Base-by-base conservation (phyloP, 92 coral and sea anemone species). In the Parazoanthus swiftii region DNA sequence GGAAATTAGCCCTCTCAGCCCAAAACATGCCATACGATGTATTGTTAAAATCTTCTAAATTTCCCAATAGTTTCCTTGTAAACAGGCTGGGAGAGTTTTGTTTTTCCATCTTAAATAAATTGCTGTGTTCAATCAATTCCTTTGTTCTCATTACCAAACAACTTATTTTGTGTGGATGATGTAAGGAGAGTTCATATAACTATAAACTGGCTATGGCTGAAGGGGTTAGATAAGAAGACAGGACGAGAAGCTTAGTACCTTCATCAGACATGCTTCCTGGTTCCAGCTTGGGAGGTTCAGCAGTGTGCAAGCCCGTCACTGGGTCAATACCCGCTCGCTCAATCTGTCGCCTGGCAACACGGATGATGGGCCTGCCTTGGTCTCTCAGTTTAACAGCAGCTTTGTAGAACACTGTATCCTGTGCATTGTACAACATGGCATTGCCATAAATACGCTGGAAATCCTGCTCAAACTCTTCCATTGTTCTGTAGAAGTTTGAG, bases 241-340 rank as follows among this genome's bases (percentile, higher is more conserved):
- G 26, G 25, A n/a, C 33, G 33, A 63, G 70, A 63, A 63, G 70
- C 70, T 16, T 26, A 58, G 3, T 85, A 97, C 99, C 99, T 95
- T 97, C 99, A 46, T 97, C 98, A 1, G 98, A 93, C 59, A 95
- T 95, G 86, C 96, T 98, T 85, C 99, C 92, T 89, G 96, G 96
- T 46, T 97, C 98, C 2, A 92, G 87, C 2, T 95, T 97, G 0
- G 99, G 99, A 14, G 92, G 89, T 51, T 97, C 97, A 15, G 93
- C 92, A 7, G 99, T 97, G 84, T 95, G 99, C 18, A 97, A 85
- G 20, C 99, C 99, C 0, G 99, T 97, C 48, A 95, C 90, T 0
- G 99, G 99, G 80, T 97, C 99, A 74, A 97, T 92, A 35, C 99
- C 99, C 18, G 99, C 96, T 56, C 98, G 91, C 79, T 97, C 99